phyloP scores from a whole-genome alignment of 2,113 vertebrate genomes.

The Tonatia bakeri region DNA sequence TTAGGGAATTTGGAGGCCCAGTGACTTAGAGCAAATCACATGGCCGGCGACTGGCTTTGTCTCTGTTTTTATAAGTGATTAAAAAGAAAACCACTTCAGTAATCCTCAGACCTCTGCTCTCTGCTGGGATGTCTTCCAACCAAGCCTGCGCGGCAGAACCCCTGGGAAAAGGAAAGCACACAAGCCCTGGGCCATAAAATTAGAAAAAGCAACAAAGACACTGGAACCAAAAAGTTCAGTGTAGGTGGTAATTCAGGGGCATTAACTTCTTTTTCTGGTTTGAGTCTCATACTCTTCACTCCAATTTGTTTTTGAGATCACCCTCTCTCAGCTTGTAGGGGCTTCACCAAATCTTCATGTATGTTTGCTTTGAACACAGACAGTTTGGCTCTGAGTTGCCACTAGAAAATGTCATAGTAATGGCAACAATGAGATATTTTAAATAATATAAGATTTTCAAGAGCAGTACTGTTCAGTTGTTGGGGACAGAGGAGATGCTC shows the following conservation, averaged over 20 bases:
- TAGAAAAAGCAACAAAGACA: slow-evolving; percentile 55
- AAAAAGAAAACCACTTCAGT: slow-evolving; percentile 69
- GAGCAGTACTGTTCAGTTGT: not conserved
- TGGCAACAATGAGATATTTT: not conserved
- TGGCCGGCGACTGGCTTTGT: slow-evolving; percentile 61
- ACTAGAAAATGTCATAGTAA: not conserved
- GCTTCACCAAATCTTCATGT: not conserved
- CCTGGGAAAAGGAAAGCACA: not conserved
- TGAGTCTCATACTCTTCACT: not conserved
- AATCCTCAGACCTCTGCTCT: slow-evolving; percentile 70
- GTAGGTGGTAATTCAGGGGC: slow-evolving; percentile 49
- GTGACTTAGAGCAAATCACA: slow-evolving; percentile 51
- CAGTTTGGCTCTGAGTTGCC: not conserved
- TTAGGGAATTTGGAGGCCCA: slow-evolving; percentile 44
- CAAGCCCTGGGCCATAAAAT: slow-evolving; percentile 52
- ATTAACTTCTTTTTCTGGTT: not conserved
- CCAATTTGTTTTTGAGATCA: not conserved
- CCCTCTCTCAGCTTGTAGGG: not conserved
- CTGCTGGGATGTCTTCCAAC: slow-evolving; percentile 48
- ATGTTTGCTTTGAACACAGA: not conserved
- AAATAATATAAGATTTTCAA: not conserved
- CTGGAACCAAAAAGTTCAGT: slow-evolving; percentile 52
- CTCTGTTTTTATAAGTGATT: slow-evolving; percentile 71
- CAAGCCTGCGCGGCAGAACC: slow-evolving; percentile 17
- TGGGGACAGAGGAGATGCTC: not conserved